phyloP scores from a whole-genome alignment of 1,140 invertebrate species.

The Cotesia glomerata region DNA sequence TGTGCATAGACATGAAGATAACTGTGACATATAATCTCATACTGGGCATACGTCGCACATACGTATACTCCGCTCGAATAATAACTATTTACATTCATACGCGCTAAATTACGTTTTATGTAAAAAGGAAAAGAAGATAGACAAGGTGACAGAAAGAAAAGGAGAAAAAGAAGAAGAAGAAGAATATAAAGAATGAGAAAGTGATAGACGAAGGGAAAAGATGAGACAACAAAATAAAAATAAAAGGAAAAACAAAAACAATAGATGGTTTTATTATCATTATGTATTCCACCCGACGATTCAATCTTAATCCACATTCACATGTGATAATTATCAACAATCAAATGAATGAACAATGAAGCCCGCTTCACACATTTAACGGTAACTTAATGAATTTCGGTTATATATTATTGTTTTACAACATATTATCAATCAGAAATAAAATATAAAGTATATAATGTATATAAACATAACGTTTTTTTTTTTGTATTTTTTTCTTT shows the following conservation, averaged over 20 bases:
- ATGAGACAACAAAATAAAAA: not conserved
- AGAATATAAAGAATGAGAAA: not conserved
- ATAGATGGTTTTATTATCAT: constrained; percentile 12
- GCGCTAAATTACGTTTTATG: not conserved
- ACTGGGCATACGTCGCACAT: constrained; percentile 51
- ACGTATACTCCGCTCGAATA: constrained; percentile 16
- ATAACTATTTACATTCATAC: constrained; percentile 40
- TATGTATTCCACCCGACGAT: not conserved
- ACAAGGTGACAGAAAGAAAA: not conserved
- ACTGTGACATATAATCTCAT: constrained; percentile 60
- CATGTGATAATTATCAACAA: constrained; percentile 42
- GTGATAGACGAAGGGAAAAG: not conserved
- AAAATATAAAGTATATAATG: constrained; percentile 1
- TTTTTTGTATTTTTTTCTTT: not conserved
- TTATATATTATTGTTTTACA: constrained; percentile 9
- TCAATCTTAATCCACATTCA: not conserved
- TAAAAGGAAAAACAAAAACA: constrained; percentile 26
- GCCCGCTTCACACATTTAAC: constrained; percentile 52
- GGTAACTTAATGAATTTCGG: constrained; percentile 44
- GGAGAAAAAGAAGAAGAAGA: not conserved
- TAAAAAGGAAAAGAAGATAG: not conserved
- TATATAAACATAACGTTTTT: constrained; percentile 8
- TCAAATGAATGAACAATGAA: constrained; percentile 53
- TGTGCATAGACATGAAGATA: constrained; percentile 64
- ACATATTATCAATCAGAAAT: not conserved